Evolutionary conservation across 1,140 invertebrate genomes (phyloP).

Genomic region (Laupala kohalensis): DNA sequence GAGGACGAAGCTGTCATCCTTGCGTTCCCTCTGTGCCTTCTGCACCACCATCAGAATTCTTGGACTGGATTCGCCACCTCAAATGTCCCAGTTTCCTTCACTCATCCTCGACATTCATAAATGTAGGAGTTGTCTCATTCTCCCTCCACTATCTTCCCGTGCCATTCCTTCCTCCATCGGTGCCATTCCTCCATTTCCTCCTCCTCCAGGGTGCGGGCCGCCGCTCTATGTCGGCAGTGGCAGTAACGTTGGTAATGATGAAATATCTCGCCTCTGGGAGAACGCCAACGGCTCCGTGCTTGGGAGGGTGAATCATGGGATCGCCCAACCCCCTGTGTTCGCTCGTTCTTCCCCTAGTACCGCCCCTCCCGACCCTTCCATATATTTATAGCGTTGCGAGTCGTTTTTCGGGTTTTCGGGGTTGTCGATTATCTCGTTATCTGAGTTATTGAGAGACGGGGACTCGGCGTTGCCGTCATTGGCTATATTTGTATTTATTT

Average conservation of each 20-base stretch:
- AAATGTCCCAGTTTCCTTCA: no score
- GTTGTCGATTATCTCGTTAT: slow-evolving; percentile 12
- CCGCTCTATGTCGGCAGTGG: slow-evolving; percentile 4
- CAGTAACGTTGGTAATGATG: slow-evolving; percentile 25
- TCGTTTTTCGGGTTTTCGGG: neutral
- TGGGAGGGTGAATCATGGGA: slow-evolving; percentile 23
- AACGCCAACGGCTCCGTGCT: neutral
- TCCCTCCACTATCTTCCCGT: no score
- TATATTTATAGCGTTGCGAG: neutral
- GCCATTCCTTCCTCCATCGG: no score
- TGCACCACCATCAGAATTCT: no score
- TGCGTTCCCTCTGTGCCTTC: no score
- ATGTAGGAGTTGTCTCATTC: no score
- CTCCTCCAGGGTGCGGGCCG: slow-evolving; percentile 14
- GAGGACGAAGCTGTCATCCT: no score
- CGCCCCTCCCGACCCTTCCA: neutral
- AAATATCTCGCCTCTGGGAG: slow-evolving; percentile 27
- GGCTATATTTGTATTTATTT: neutral
- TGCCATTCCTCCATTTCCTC: no score
- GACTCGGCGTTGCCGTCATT: neutral
- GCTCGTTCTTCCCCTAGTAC: neutral
- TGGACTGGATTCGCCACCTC: no score
- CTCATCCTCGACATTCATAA: no score
- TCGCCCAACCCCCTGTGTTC: neutral
- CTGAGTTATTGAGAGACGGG: neutral